Evolutionary conservation across 2,797 vertebrate species (phyloP).

Genomic region (Scolopax rusticola): DNA sequence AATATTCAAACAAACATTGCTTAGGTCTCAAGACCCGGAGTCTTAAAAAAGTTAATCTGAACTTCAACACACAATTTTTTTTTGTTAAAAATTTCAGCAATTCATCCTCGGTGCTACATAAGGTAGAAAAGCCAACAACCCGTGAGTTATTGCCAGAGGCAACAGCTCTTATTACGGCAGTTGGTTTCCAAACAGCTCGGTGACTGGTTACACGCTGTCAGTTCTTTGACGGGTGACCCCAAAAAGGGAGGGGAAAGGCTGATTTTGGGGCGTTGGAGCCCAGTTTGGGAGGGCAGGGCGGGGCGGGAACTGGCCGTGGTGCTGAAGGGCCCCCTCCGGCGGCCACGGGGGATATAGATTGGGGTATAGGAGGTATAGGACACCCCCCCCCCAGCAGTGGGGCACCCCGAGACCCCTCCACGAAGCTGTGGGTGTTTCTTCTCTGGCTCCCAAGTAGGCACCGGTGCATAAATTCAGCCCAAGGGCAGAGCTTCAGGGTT

Average conservation of each 20-base stretch:
- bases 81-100: background rate
- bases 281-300: background rate
- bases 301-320: background rate
- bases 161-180: background rate
- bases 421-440: background rate
- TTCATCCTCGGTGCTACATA: accelerated
- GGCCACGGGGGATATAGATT: accelerated
- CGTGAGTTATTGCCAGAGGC: accelerated
- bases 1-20: background rate
- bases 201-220: background rate
- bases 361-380: too few species aligned
- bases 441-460: background rate
- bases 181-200: background rate
- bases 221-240: background rate
- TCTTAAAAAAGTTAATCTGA: background rate
- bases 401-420: accelerated
- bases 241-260: background rate
- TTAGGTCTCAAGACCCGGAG: background rate
- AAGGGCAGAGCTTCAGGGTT: accelerated
- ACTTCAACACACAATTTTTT: background rate
- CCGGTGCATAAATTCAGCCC: background rate
- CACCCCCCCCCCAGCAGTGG: accelerated
- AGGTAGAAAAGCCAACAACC: background rate
- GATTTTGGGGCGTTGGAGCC: background rate
- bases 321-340: background rate